Base-by-base conservation (phyloP, 2,888 invertebrate species). In the Leptogaster cylindrica region DNA sequence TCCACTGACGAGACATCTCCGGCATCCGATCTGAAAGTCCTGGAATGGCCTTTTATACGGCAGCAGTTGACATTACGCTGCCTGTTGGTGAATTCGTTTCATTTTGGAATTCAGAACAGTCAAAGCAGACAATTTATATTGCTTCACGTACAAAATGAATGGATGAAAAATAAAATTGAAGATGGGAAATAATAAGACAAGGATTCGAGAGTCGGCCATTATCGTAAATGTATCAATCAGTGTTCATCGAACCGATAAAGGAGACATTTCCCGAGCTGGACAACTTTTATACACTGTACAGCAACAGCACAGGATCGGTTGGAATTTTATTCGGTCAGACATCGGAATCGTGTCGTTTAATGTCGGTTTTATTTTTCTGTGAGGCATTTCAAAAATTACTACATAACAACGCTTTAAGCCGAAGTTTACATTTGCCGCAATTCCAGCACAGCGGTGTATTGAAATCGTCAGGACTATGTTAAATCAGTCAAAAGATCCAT, bases 31-130 rank as follows among this genome's bases (percentile, higher is more conserved):
- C 25, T 58, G 36, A 14, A 46, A 14, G 12, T 20, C 4, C 25
- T 23, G 18, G 33, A 25, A 39, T 39, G 58, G 25, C 25, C 46
- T 12, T 58, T 58, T 23, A 66, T 66, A 33, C 63, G 66, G 66
- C 68, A 68, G 50, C 18, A 66, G 68, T 61, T 68, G 65, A 68
- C 68, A 66, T 68, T 66, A 68, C 66, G 58, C 68, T 61, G 68
- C 66, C 61, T 66, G 51, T 25, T 27, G 39, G 50, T 28, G 51
- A 66, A 66, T 41, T 68, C 58, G 55, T 63, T 48, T 41, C 51
- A 36, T 33, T 39, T 48, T 46, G 39, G 39, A 58, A 41, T 58
- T 36, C 25, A 10, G 23, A 39, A 23, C 16, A 58, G 41, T 14
- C 36, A 14, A 12, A 8, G 25, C 25, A n/a, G 33, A 23, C 10